A percentile compares a stretch with the other conserved stretches of the same genome.
Conservation (phyloP, 2,797 vertebrate species). For the Odontamblyopus lacepedii region DNA sequence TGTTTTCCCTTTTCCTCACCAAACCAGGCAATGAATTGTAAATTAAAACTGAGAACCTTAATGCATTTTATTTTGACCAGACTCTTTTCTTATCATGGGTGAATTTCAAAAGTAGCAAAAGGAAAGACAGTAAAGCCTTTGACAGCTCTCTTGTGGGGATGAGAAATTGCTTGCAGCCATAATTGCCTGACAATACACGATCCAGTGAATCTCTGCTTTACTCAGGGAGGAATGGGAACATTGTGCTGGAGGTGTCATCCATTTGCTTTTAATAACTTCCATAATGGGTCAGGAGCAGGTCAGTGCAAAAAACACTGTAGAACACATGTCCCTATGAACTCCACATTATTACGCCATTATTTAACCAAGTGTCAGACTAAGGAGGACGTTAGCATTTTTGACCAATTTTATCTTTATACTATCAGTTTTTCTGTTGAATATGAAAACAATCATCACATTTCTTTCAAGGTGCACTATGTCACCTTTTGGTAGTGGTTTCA, state of each 20-base stretch:
- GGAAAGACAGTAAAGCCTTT: not conserved
- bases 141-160: conserved; percentile 31
- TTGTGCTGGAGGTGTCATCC: conserved; percentile 48
- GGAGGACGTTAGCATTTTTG: conserved; percentile 51
- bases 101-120: not conserved
- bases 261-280: conserved; percentile 51
- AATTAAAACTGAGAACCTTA: not conserved
- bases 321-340: conserved; percentile 22
- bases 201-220: conserved; percentile 29
- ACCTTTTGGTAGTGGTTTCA: too few species aligned
- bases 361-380: conserved; percentile 55
- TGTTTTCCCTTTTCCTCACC: not conserved
- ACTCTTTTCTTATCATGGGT: not conserved
- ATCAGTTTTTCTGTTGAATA: conserved; percentile 70
- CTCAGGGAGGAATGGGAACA: conserved; percentile 43
- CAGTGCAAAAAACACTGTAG: conserved; percentile 40
- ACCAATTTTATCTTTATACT: conserved; percentile 70
- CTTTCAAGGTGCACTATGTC: not conserved
- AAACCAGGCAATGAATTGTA: not conserved
- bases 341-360: conserved; percentile 57
- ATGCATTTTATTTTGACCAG: not conserved
- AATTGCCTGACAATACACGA: conserved; percentile 29
- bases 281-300: conserved; percentile 56
- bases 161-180: conserved; percentile 30
- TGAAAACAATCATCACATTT: conserved; percentile 66